Evolutionary conservation across 2,113 vertebrate species (phyloP), one percentile per base, ranked within the genome.

Genomic region (human (Homo sapiens)): DNA sequence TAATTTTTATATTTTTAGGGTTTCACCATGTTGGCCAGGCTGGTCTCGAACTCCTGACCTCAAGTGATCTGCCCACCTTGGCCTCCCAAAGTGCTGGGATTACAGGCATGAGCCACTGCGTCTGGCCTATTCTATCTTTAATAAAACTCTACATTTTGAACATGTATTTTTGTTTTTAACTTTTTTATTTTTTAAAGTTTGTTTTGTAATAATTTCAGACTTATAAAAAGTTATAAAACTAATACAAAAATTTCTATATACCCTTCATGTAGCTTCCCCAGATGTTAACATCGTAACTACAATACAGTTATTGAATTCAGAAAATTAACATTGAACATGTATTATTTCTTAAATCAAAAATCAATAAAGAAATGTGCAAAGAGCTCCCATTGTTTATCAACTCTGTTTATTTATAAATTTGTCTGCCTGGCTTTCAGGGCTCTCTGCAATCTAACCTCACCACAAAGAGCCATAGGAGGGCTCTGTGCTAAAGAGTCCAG

Each of bases 221-320:
- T 84, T 92, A 78, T 76, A 43, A 90, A 78, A 94, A 68, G 48
- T 89, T 72, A 84, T 8, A 92, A 93, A 96, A 48, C 61, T 84
- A 96, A 82, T 17, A 50, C 8, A 30, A 35, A 73, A 79, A 59
- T 27, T 84, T 16, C 82, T 30, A 84, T 35, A 89, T 64, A 48
- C 20, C n/a, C 5, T 64, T 64, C 12, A 30, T 30, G 27, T 64
- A 90, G 23, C 23, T 75, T 45, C 7, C 22, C 27, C 57, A 57
- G 86, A 66, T 72, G 35, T 61, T 78, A 61, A 32, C 18, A n/a
- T 78, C 16, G 23, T 59, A 70, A 78, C 59, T 22, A 55, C 1
- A 12, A 0, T 8, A 89, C 17, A 61, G 79, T 70, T 27, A 84
- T 32, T 45, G 25, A 89, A 78, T 45, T 23, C 52, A 94, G 70